Conservation (phyloP, 2,113 vertebrate genomes). For the Hipposideros armiger region DNA sequence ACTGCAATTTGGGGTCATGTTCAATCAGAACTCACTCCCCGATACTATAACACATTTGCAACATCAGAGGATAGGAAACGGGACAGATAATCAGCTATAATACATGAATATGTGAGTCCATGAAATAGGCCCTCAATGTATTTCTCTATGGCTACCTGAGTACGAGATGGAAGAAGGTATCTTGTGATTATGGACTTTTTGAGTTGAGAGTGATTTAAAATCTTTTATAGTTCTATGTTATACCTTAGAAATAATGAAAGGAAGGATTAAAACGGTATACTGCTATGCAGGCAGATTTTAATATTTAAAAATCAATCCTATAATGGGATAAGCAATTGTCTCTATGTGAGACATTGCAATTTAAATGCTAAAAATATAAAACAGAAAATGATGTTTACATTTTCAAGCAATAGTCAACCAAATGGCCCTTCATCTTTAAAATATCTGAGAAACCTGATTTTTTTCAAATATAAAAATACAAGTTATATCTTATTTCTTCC, state of each 20-base stretch:
- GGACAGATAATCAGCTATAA: neutral
- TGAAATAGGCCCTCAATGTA: neutral
- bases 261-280: constrained; percentile 26
- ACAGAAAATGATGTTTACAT: constrained; percentile 45
- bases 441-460: neutral
- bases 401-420: constrained; percentile 1
- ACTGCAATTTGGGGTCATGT: neutral
- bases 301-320: constrained; percentile 59
- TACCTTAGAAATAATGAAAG: constrained; percentile 28
- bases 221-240: neutral
- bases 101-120: neutral
- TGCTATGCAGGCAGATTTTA: constrained; percentile 14
- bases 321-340: constrained; percentile 41
- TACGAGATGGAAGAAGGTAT: neutral
- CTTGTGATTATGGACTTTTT: neutral
- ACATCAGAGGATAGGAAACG: neutral
- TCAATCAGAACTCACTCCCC: neutral
- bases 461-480: neutral
- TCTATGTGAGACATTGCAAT: constrained; percentile 2
- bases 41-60: neutral
- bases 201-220: constrained; percentile 43
- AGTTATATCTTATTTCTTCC: neutral
- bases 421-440: constrained; percentile 5
- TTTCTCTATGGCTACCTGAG: neutral
- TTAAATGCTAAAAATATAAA: constrained; percentile 42